Evolutionary conservation across 2,888 invertebrate species (phyloP), one percentile per base, ranked within the genome.

Genomic region (Drosophila glabriapex): DNA sequence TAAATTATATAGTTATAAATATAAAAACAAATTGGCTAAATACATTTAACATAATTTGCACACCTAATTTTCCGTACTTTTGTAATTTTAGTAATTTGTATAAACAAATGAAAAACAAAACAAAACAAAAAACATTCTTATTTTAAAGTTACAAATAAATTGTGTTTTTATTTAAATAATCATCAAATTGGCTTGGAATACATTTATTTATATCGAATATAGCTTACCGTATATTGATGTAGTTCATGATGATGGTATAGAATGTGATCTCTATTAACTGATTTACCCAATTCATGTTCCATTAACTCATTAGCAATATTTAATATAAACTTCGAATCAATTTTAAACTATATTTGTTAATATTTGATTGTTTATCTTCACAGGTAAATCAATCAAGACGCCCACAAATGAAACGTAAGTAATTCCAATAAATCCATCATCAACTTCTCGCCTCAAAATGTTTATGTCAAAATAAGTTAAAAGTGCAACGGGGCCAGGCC

Each of bases 331-430:
- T 55, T 29, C 12, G 0, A n/a, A 35, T 4, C n/a, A 7, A 3
- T 31, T 19, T 35, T n/a, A 16, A 49, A 22, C 53, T 3, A 9
- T 12, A 3, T 63, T 49, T 33, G 5, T 35, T 60, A 76, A 62
- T 59, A 28, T 49, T 9, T 49, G n/a, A 52, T 19, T 35, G 31
- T 54, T n/a, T 70, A 9, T 41, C 12, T 70, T 81, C 91, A 53
- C 91, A 93, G 93, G 90, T 39, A 93, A 93, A 91, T 91, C 93
- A 31, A 83, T 92, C 33, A 93, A 92, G 82, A 89, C 93, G 76
- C 82, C 91, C 59, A 91, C 92, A 77, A 93, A 92, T 55, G 93
- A 93, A 93, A 93, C 93, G 93, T 93, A 92, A 93, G 93, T 93
- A 89, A 43, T 49, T 35, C 16, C 10, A 53, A 22, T 12, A 4